phyloP scores from a whole-genome alignment of 1,140 invertebrate species.

The Drosophila teissieri region DNA sequence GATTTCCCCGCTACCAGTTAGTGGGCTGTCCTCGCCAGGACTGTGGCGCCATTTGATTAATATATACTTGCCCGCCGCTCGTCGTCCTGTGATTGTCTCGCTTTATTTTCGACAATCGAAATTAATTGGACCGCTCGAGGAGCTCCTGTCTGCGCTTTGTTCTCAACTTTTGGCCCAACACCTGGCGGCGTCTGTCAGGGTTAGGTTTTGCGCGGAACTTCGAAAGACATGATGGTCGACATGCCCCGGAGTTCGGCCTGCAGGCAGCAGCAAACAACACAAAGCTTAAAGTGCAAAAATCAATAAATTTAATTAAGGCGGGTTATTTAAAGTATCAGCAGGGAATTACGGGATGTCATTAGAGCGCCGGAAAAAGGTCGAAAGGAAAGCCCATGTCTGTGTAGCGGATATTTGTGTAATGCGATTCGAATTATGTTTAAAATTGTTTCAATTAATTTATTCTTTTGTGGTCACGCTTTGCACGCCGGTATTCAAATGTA shows the following conservation, averaged over 20 bases:
- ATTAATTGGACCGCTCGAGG: constrained; percentile 63
- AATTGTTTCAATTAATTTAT: constrained; percentile 33
- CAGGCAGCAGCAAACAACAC: constrained; percentile 8
- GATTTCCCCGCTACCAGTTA: not conserved
- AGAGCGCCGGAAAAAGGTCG: not conserved
- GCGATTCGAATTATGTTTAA: constrained; percentile 24
- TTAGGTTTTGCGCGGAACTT: constrained; percentile 32
- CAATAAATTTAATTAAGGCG: constrained; percentile 56
- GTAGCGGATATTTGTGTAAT: constrained; percentile 32
- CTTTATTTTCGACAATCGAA: constrained; percentile 64
- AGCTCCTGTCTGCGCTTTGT: constrained; percentile 37
- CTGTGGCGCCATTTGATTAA: constrained; percentile 68
- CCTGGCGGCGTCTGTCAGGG: constrained; percentile 34
- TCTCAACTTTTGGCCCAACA: constrained; percentile 35
- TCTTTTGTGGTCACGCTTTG: constrained; percentile 2
- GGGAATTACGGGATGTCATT: constrained; percentile 32
- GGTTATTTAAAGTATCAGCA: constrained; percentile 43
- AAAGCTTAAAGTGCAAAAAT: constrained; percentile 56
- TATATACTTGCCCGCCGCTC: constrained; percentile 33
- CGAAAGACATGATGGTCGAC: not conserved
- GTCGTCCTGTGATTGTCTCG: constrained; percentile 43
- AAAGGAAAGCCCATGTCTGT: not conserved
- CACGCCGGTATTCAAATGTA: not conserved
- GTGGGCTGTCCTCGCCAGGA: constrained; percentile 8
- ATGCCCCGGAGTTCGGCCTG: constrained; percentile 13